Evolutionary conservation across 2,888 invertebrate genomes (phyloP).

Genomic region (Euzophera pinguis): DNA sequence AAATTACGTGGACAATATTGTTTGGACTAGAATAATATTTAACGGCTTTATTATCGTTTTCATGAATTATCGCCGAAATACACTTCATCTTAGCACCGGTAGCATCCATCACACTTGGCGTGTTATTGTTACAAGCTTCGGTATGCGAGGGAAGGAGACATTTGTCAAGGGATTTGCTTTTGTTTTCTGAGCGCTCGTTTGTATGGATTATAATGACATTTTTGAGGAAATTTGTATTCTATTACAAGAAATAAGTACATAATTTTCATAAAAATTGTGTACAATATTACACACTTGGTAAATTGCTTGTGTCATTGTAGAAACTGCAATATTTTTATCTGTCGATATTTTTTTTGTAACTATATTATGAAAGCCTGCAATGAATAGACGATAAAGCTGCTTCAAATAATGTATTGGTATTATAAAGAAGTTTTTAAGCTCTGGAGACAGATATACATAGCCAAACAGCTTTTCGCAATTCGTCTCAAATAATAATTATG

Average conservation of each 20-base stretch:
- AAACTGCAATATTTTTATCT: too few species aligned
- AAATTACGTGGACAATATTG: conserved; percentile 58
- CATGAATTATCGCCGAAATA: conserved; percentile 63
- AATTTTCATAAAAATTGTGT: too few species aligned
- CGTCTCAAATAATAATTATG: too few species aligned
- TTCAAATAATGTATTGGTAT: too few species aligned
- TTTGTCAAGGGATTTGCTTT: conserved; percentile 63
- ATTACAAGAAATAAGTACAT: neutral
- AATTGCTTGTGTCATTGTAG: too few species aligned
- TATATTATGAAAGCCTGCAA: too few species aligned
- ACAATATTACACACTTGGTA: too few species aligned
- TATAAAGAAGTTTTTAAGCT: too few species aligned
- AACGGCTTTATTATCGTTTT: conserved; percentile 55
- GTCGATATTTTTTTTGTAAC: too few species aligned
- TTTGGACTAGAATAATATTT: conserved; percentile 45
- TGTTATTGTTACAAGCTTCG: conserved; percentile 56
- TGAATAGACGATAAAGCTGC: too few species aligned
- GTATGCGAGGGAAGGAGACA: conserved; percentile 41
- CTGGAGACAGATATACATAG: too few species aligned
- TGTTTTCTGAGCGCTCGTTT: conserved; percentile 47
- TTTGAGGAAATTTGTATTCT: neutral
- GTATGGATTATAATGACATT: conserved; percentile 44
- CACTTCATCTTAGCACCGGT: conserved; percentile 60
- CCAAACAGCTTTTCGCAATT: too few species aligned
- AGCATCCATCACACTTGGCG: conserved; percentile 60